These are phyloP conservation scores for Ibidorhyncha struthersii DNA, from an alignment of 2,113 vertebrate species.

Conservation along the genomic window DNA sequence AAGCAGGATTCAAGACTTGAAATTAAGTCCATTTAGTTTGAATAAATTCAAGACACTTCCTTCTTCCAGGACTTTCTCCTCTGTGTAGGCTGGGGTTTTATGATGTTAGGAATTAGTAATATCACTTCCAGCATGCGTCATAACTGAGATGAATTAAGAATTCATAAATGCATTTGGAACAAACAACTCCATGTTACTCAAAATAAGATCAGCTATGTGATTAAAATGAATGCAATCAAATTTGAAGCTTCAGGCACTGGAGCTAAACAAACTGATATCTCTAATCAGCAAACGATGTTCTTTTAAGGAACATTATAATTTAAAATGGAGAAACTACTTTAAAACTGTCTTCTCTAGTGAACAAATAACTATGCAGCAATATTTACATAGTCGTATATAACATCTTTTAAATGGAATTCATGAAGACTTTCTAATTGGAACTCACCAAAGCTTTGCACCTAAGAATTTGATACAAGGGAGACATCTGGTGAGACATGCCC, in stretches of 20 bases:
- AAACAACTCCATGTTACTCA: conserved; percentile 45
- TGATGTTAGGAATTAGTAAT: not conserved
- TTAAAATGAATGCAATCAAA: conserved; percentile 62
- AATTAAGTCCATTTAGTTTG: not conserved
- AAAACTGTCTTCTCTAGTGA: conserved; percentile 5
- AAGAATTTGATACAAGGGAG: conserved; percentile 56
- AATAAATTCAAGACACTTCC: not conserved
- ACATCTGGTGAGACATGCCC: conserved; percentile 47
- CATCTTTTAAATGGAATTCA: not conserved
- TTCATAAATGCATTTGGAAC: conserved; percentile 45
- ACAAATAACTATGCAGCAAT: not conserved
- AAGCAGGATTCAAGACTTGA: not conserved
- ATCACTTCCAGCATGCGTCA: not conserved
- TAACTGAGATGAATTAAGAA: conserved; percentile 23
- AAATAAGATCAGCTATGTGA: conserved; percentile 58
- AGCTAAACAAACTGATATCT: conserved; percentile 53
- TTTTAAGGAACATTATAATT: conserved; percentile 49
- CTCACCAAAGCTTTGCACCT: not conserved
- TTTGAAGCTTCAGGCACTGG: conserved; percentile 9
- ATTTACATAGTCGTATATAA: not conserved
- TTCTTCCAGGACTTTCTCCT: not conserved
- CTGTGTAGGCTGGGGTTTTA: not conserved
- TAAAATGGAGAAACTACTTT: conserved; percentile 46
- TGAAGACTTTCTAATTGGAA: not conserved
- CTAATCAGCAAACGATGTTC: conserved; percentile 53